Conservation (phyloP, 2,113 vertebrate species). For the Leptodactylus fuscus region DNA sequence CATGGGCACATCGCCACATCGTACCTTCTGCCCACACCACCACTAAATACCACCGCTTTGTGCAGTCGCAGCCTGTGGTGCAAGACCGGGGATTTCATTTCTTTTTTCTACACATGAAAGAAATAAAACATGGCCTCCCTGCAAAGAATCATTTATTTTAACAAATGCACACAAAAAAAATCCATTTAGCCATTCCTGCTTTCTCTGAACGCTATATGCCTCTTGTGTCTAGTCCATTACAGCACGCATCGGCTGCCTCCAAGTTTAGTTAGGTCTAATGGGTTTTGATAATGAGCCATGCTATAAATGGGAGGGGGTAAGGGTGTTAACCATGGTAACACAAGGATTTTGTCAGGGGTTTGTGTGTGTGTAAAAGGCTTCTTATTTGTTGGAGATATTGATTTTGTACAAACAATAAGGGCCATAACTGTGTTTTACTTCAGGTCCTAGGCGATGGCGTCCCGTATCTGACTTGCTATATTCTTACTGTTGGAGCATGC, state of each 20-base stretch:
- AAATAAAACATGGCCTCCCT: not conserved
- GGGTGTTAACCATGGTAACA: constrained; percentile 51
- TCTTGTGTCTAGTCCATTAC: constrained; percentile 39
- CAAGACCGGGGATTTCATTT: not conserved
- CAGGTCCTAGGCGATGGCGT: not conserved
- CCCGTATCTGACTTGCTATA: not conserved
- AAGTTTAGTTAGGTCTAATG: constrained; percentile 40
- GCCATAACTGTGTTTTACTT: not conserved
- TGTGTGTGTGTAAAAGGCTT: constrained; percentile 31
- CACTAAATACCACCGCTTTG: not conserved
- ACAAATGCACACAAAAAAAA: not conserved
- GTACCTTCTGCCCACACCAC: not conserved
- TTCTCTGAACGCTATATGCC: not conserved
- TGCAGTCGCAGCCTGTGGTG: not conserved
- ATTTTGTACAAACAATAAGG: not conserved
- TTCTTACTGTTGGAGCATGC: too few relatives aligned
- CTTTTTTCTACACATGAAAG: not conserved
- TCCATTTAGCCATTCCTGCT: not conserved
- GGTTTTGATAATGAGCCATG: constrained; percentile 35
- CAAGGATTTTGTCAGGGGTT: not conserved
- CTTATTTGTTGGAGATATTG: constrained; percentile 19
- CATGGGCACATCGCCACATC: not conserved
- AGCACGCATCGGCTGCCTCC: not conserved
- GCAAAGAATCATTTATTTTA: not conserved
- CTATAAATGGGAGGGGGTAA: not conserved